Evolutionary conservation across 2,888 invertebrate species (phyloP).

Genomic region (Nyleta sp.): DNA sequence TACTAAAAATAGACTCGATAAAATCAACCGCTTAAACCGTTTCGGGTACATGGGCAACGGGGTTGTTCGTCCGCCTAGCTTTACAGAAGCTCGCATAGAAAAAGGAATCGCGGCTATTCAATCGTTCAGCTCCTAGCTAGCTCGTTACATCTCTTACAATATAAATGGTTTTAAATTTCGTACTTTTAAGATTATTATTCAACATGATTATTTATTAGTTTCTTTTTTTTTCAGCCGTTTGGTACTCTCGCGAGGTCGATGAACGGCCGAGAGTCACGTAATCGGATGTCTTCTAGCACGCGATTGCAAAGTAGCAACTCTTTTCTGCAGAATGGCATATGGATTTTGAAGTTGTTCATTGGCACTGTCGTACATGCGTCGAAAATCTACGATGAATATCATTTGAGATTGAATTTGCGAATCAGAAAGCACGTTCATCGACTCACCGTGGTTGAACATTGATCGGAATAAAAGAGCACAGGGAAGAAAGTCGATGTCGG

Average conservation of each 20-base stretch:
- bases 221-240: constrained; percentile 23
- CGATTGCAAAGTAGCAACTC: too few relatives aligned
- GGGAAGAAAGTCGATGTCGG: too few relatives aligned
- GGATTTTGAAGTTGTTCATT: constrained; percentile 22
- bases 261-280: constrained; percentile 19
- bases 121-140: constrained; percentile 59
- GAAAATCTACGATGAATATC: constrained; percentile 1
- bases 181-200: constrained; percentile 54
- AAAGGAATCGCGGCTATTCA: constrained; percentile 64
- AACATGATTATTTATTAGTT: constrained; percentile 44
- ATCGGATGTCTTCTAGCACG: not conserved
- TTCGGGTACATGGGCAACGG: constrained; percentile 54
- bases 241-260: constrained; percentile 10
- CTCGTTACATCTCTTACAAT: constrained; percentile 59
- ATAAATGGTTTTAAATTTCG: constrained; percentile 52
- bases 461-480: constrained; percentile 14
- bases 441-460: constrained; percentile 23
- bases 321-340: constrained; percentile 10
- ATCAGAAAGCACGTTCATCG: constrained; percentile 26
- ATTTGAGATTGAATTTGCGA: not conserved
- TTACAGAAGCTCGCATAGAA: constrained; percentile 69
- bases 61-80: constrained; percentile 55
- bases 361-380: constrained; percentile 40
- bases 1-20: constrained; percentile 76
- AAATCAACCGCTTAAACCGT: constrained; percentile 73